phyloP scores from a whole-genome alignment of 1,140 invertebrate species.

The Drosophila quadrilineata region DNA sequence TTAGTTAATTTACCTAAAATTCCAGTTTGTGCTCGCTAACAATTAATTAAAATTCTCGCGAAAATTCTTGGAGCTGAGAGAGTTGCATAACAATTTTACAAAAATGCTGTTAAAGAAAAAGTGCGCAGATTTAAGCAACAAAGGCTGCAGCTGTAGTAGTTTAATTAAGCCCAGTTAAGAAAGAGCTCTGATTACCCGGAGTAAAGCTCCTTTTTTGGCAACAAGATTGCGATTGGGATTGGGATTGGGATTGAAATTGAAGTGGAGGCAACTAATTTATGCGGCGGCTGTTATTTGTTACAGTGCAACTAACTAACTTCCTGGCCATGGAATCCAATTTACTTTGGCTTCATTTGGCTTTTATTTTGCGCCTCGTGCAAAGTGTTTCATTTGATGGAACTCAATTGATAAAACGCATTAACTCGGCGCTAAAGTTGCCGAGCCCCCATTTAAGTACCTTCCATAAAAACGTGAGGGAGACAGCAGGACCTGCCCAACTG shows the following conservation, averaged over 20 bases:
- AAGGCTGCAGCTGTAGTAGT: conserved; percentile 50
- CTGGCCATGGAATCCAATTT: conserved; percentile 60
- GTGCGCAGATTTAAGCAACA: conserved; percentile 18
- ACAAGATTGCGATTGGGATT: conserved; percentile 8
- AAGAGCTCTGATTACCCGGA: not conserved
- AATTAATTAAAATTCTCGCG: conserved; percentile 50
- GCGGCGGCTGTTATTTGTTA: conserved; percentile 27
- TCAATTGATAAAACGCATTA: conserved; percentile 79
- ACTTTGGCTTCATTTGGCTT: conserved; percentile 61
- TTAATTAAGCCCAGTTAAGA: conserved; percentile 43
- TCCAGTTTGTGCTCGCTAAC: conserved; percentile 11
- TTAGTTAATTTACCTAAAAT: not conserved
- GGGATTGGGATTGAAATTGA: conserved; percentile 10
- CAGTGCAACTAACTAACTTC: conserved; percentile 59
- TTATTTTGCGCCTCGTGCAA: conserved; percentile 33
- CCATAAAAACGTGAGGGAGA: conserved; percentile 49
- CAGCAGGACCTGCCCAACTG: conserved; percentile 7
- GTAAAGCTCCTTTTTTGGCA: not conserved
- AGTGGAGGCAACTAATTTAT: conserved; percentile 65
- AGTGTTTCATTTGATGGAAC: conserved; percentile 77
- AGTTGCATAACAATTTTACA: conserved; percentile 32
- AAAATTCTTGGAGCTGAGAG: conserved; percentile 17
- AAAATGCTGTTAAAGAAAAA: not conserved
- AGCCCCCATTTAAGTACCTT: conserved; percentile 28
- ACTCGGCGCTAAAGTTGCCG: conserved; percentile 60